Evolutionary conservation across 1,140 invertebrate species (phyloP).

Genomic region (Atta texana): DNA sequence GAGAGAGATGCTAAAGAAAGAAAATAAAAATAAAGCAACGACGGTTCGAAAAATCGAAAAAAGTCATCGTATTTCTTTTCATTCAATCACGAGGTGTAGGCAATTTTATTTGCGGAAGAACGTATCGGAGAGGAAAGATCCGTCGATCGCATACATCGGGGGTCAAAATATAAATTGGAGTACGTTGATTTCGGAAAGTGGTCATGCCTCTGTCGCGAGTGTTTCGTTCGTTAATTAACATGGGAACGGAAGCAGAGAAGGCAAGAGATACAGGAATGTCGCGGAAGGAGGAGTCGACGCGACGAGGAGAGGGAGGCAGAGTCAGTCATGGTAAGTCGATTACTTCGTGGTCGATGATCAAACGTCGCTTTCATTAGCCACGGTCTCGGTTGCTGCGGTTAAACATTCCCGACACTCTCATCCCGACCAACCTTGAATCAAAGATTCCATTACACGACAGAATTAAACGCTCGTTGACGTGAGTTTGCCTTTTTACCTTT

Average conservation of each 20-base stretch:
- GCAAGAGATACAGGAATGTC: slow-evolving; percentile 38
- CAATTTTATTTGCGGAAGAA: slow-evolving; percentile 8
- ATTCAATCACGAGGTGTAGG: slow-evolving; percentile 35
- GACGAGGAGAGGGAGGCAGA: slow-evolving; percentile 10
- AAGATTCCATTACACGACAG: slow-evolving; percentile 57
- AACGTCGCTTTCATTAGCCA: slow-evolving; percentile 73
- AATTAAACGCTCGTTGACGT: slow-evolving; percentile 24
- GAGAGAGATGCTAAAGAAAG: not conserved
- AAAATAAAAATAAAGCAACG: not conserved
- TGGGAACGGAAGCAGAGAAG: slow-evolving; percentile 30
- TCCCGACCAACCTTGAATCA: slow-evolving; percentile 35
- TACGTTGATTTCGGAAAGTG: slow-evolving; percentile 48
- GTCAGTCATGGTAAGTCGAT: slow-evolving; percentile 75
- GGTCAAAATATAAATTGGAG: slow-evolving; percentile 34
- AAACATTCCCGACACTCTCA: slow-evolving; percentile 55
- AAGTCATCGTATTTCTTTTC: not conserved
- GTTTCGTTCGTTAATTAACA: slow-evolving; percentile 56
- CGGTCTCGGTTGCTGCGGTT: slow-evolving; percentile 62
- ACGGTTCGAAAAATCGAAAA: too few relatives aligned
- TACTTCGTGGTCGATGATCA: slow-evolving; percentile 76
- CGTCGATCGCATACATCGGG: slow-evolving; percentile 25
- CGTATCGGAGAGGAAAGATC: slow-evolving; percentile 10
- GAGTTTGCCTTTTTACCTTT: slow-evolving; percentile 35
- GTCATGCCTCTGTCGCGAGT: slow-evolving; percentile 56
- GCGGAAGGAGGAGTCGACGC: slow-evolving; percentile 1